Evolutionary conservation across 2,888 invertebrate species (phyloP).

Genomic region (Alloplasta piceator): DNA sequence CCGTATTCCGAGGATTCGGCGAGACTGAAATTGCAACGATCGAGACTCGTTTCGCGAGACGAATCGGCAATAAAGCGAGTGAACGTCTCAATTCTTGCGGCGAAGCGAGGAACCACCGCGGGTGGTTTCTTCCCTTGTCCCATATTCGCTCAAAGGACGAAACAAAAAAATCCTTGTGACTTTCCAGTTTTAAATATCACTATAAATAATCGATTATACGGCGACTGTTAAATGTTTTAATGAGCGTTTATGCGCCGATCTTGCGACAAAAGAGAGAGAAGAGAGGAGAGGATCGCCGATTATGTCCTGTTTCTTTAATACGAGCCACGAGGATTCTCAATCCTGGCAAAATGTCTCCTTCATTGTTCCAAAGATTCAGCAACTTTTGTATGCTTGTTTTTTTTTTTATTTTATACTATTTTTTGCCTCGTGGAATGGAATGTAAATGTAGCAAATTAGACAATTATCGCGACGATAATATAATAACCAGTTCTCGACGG

Average conservation of each 20-base stretch:
- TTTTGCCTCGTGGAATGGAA: conserved; percentile 1
- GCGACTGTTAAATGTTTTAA: conserved; percentile 78
- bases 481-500: conserved; percentile 14
- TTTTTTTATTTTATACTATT: not conserved
- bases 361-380: conserved; percentile 55
- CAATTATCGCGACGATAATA: conserved; percentile 47
- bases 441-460: conserved; percentile 48
- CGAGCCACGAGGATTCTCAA: conserved; percentile 43
- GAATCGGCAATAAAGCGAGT: conserved; percentile 77
- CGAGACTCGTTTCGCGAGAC: conserved; percentile 67
- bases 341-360: conserved; percentile 59
- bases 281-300: conserved; percentile 10
- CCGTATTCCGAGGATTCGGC: conserved; percentile 28
- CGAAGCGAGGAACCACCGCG: conserved; percentile 36
- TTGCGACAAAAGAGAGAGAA: conserved; percentile 44
- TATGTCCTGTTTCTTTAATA: conserved; percentile 62
- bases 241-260: conserved; percentile 71
- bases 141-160: conserved; percentile 45
- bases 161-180: conserved; percentile 52
- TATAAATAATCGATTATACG: conserved; percentile 82
- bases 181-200: conserved; percentile 74
- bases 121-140: conserved; percentile 21
- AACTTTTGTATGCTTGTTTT: conserved; percentile 22
- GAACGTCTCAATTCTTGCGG: conserved; percentile 77
- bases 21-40: conserved; percentile 42